Evolutionary conservation across 2,797 vertebrate species (phyloP), one percentile per base, ranked within the genome.

Genomic region (Chaetophractus vellerosus): DNA sequence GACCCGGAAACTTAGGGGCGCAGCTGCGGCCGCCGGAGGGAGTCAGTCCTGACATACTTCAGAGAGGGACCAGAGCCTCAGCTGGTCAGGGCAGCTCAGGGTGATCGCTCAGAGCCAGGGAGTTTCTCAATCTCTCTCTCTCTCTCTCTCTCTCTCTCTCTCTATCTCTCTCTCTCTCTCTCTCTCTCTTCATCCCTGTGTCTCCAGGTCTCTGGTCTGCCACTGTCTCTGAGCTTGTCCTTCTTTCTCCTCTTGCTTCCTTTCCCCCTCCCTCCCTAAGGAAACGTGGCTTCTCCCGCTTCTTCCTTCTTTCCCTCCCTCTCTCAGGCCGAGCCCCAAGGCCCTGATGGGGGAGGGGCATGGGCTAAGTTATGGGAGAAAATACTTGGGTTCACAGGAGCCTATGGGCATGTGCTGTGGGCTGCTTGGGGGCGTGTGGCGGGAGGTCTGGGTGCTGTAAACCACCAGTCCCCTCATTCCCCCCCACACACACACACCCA

Each of bases 231-330:
- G 59, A 19, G 18, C 9, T 68, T 83, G 41, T 59, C 55, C 50
- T 84, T 82, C 76, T 90, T 48, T 55, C 59, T 82, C 52, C 41
- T 87, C 55, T 63, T 24, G 66, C 48, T 76, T 33, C 72, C 71
- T 74, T 68, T 81, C 75, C 52, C 79, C 75, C 74, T 92, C 63
- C 78, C 94, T 85, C 38, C 69, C 84, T 68, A 74, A 96, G 80
- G 93, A 96, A 96, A 96, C 74, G 94, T 94, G 96, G 88, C 92
- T 91, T 94, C 57, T 88, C 88, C 59, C 68, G 66, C 55, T 75
- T 61, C 81, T 63, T 75, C 76, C 52, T 61, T 82, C 76, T 66
- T 41, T 81, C 84, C 78, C 88, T 83, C 83, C n/a, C 92, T 74
- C 72, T 66, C 63, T 72, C 38, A n/a, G 88, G 79, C 95, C 96